These are phyloP conservation scores for Drosophila teissieri DNA, from an alignment of 1,140 invertebrate genomes.

Conservation along the genomic window DNA sequence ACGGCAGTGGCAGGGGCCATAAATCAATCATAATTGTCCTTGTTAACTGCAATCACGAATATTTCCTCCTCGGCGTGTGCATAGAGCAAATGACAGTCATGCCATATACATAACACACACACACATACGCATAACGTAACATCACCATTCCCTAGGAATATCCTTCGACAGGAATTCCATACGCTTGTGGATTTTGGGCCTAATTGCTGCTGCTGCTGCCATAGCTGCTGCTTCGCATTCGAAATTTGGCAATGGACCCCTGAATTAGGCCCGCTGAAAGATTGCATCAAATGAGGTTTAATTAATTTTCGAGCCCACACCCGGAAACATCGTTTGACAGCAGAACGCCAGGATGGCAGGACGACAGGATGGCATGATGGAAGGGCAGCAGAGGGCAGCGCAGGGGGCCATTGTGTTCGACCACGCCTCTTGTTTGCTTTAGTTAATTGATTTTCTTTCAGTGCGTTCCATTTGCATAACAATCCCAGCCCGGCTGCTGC, in stretches of 20 bases:
- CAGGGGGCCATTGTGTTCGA: constrained; percentile 40
- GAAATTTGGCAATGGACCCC: constrained; percentile 22
- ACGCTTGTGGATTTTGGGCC: constrained; percentile 41
- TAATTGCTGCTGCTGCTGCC: constrained; percentile 53
- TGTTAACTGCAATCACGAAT: constrained; percentile 82
- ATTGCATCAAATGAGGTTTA: constrained; percentile 74
- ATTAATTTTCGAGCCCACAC: constrained; percentile 66
- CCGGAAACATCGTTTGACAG: constrained; percentile 44
- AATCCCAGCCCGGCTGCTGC: constrained; percentile 41
- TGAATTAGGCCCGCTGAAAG: constrained; percentile 47
- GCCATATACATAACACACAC: constrained; percentile 45
- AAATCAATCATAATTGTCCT: constrained; percentile 82
- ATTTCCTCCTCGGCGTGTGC: constrained; percentile 65
- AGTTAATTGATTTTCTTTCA: constrained; percentile 83
- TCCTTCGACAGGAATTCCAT: constrained; percentile 32
- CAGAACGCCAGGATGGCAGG: constrained; percentile 23
- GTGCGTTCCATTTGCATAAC: constrained; percentile 74
- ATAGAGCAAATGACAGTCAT: constrained; percentile 82
- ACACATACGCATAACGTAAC: constrained; percentile 7
- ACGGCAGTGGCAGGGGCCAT: constrained; percentile 44
- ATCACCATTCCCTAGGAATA: constrained; percentile 32
- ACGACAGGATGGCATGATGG: too few species aligned
- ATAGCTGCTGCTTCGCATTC: not conserved
- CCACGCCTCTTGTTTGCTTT: constrained; percentile 62
- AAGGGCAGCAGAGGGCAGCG: not conserved